Conservation (phyloP, 2,797 vertebrate species). For the Rhinogobio ventralis region DNA sequence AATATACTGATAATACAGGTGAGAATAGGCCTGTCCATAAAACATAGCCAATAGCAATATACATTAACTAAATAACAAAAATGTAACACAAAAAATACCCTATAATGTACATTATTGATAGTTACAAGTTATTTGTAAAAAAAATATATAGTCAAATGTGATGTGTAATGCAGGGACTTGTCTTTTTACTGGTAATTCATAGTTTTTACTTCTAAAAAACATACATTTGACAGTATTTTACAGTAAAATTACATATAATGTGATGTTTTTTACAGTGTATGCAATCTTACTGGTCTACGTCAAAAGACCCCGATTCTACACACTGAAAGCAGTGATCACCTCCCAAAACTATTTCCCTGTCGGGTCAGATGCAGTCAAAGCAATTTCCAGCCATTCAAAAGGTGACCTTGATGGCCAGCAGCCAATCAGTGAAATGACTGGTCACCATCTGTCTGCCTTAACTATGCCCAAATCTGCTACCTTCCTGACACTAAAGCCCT, state of each 20-base stretch:
- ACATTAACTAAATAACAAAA: not conserved
- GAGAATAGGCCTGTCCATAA: not conserved
- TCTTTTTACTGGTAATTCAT: not conserved
- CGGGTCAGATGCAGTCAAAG: slow-evolving; percentile 16
- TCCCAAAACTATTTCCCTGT: slow-evolving; percentile 20
- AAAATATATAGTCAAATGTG: not conserved
- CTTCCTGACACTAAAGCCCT: slow-evolving; percentile 59
- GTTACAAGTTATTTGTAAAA: not conserved
- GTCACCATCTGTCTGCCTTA: slow-evolving; percentile 51
- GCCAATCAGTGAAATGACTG: slow-evolving; percentile 50
- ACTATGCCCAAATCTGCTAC: slow-evolving; percentile 36
- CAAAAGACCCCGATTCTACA: not conserved
- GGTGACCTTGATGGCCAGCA: slow-evolving; percentile 53
- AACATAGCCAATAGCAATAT: not conserved
- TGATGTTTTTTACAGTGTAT: not conserved
- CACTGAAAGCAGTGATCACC: not conserved
- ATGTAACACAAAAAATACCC: too few species aligned
- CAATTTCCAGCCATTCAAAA: slow-evolving; percentile 42
- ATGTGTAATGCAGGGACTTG: not conserved
- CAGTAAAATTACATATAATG: not conserved
- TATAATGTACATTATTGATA: too few species aligned
- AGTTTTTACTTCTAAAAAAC: not conserved
- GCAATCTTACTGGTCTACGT: not conserved
- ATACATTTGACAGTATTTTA: not conserved
- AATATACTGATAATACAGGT: not conserved